Evolutionary conservation across 2,888 invertebrate species (phyloP).

Genomic region (Volucella zonaria): DNA sequence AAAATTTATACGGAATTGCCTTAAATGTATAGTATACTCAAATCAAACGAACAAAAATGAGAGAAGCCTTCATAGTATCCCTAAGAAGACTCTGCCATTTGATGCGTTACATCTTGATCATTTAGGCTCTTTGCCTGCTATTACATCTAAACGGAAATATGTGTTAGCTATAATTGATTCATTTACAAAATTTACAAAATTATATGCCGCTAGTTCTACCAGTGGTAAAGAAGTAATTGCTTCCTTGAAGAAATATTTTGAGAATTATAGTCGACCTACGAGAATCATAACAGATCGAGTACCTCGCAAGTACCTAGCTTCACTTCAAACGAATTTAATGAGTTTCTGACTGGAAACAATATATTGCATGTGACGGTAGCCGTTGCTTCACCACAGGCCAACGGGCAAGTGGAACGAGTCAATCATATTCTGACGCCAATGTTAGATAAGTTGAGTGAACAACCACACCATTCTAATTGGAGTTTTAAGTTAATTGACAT

Average conservation of each 20-base stretch:
- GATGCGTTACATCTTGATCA: conserved; percentile 25
- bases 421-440: no score
- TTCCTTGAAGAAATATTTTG: conserved; percentile 18
- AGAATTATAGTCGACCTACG: conserved; percentile 8
- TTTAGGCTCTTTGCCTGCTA: conserved; percentile 6
- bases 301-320: conserved; percentile 33
- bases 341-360: conserved; percentile 48
- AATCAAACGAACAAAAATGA: conserved; percentile 41
- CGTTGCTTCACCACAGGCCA: no score
- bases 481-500: no score
- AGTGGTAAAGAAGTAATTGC: conserved; percentile 63
- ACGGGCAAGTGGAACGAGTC: no score
- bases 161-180: no score
- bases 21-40: conserved; percentile 30
- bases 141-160: no score
- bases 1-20: conserved; percentile 22
- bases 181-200: conserved; percentile 11
- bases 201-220: conserved; percentile 27
- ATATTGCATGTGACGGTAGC: no score
- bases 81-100: conserved; percentile 75
- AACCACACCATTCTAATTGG: no score
- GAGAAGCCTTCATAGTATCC: conserved; percentile 75
- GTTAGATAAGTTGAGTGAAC: no score
- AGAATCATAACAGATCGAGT: conserved; percentile 20
- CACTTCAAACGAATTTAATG: conserved; percentile 13